Conservation (phyloP, 23 tunicate genomes). For the Pegea sp. region DNA sequence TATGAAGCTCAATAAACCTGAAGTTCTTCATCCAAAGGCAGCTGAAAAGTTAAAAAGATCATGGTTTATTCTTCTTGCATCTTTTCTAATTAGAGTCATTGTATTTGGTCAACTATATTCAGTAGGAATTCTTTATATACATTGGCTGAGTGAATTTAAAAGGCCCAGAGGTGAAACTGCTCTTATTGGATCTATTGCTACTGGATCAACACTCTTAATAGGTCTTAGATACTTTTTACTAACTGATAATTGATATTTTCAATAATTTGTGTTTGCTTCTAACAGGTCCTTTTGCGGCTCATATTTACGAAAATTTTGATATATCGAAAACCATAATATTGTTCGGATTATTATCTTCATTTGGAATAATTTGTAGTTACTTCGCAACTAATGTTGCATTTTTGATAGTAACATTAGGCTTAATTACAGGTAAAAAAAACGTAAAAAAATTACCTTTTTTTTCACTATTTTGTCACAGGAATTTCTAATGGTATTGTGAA, state of each 20-base stretch:
- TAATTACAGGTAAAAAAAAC: constrained; percentile 33
- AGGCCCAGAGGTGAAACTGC: constrained; percentile 53
- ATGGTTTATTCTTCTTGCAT: constrained; percentile 72
- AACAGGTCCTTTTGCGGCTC: too few species aligned
- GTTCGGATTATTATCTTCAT: not conserved
- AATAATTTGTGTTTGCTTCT: too few species aligned
- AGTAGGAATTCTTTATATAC: constrained; percentile 68
- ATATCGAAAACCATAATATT: too few species aligned
- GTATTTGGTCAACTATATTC: constrained; percentile 72
- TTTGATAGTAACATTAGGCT: constrained; percentile 50
- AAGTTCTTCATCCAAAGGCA: too few species aligned
- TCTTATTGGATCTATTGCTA: constrained; percentile 61
- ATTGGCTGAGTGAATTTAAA: constrained; percentile 55
- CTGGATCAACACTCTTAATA: constrained; percentile 50
- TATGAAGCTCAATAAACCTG: too few species aligned
- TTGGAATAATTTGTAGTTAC: constrained; percentile 6
- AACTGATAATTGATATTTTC: too few species aligned
- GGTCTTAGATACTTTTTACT: too few species aligned
- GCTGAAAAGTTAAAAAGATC: too few species aligned
- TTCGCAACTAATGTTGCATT: constrained; percentile 43
- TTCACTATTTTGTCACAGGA: constrained; percentile 6
- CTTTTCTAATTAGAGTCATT: constrained; percentile 51
- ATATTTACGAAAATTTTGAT: too few species aligned
- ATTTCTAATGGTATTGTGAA: constrained; percentile 67
- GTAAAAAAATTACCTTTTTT: not conserved